Evolutionary conservation across 2,888 invertebrate species (phyloP), one percentile per base, ranked within the genome.

Genomic region (Caenorhabditis angaria): DNA sequence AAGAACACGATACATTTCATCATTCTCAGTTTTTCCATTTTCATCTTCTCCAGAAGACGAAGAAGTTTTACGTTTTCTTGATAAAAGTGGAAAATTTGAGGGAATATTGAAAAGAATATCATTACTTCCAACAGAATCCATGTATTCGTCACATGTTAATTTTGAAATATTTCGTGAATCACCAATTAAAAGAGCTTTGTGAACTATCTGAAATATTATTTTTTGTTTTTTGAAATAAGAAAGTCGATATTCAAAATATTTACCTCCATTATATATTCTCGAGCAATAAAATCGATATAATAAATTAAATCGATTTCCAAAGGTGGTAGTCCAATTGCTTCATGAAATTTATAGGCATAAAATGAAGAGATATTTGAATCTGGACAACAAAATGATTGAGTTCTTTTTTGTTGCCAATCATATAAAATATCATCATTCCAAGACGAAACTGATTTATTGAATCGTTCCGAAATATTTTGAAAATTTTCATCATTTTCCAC

Each of bases 251-350:
- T n/a, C n/a, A n/a, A n/a, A n/a, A n/a, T 2, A 47, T 25, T 47
- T 3, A 63, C 63, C 51, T 64, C 64, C n/a, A 29, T 20, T 8
- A 64, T 50, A 25, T 50, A 47, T 28, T 64, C 64, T 24, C 29
- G 29, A 25, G 57, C 58, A 27, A 64, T 10, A 29, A 32, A 58
- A 28, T 64, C 64, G 5, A 64, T 25, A 32, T 22, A 22, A 50
- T 50, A 58, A 47, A 64, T 64, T 14, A 64, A 18, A 22, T 64
- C 57, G 2, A 50, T 50, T 25, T 64, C 57, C n/a, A 64, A 25
- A 29, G 64, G 64, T 25, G 64, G 64, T 12, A 57, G 14, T 18
- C 50, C 58, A 22, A 64, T 53, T 0, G 41, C 20, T 18, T 58
- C 51, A 50, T 64, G 58, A 32, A 64, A 58, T 5, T 22, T 24